Evolutionary conservation across 2,888 invertebrate species (phyloP), one percentile per base, ranked within the genome.

Genomic region (Danaus chrysippus): DNA sequence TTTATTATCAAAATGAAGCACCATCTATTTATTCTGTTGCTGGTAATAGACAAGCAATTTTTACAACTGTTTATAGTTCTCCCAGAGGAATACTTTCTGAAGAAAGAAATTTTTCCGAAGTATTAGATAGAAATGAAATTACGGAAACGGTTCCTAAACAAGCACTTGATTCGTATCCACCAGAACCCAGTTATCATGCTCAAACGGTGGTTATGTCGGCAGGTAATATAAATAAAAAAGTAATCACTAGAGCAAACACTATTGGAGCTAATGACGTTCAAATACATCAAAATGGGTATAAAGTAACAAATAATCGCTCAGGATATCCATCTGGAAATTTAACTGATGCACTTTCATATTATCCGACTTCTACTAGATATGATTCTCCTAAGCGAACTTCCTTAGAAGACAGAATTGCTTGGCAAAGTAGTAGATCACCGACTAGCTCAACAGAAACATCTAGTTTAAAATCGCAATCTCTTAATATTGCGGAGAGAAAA

Each of bases 341-440:
- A 23, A 96, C 95, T 0, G 96, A 96, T 78, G 95, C 96, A 12
- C 85, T 96, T 9, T 95, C 95, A 0, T 96, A 96, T 73, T 96
- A 96, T 81, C 96, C 96, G 1, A 95, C 94, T 1, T 94, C 93
- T 43, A 92, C 91, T 58, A 83, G 93, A 68, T 93, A 93, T 70
- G 93, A 93, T 57, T 86, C 90, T 42, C 86, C 90, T 42, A 91
- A 92, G 69, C 89, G 91, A 77, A 79, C 92, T 57, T 92, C 93
- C 54, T 88, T 92, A 55, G 93, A 94, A 76, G 94, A 94, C 72
- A 92, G 92, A 67, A 81, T 90, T 41, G 91, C 92, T 13, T 94
- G 94, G 93, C 84, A 92, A 73, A 92, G 92, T 10, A 91, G 88
- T 82, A 92, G 91, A 77, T 92, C 91, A 64, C 93, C 94, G 1